Evolutionary conservation across 2,888 invertebrate species (phyloP), one percentile per base, ranked within the genome.

Genomic region (Nipponacmea schrenckii): DNA sequence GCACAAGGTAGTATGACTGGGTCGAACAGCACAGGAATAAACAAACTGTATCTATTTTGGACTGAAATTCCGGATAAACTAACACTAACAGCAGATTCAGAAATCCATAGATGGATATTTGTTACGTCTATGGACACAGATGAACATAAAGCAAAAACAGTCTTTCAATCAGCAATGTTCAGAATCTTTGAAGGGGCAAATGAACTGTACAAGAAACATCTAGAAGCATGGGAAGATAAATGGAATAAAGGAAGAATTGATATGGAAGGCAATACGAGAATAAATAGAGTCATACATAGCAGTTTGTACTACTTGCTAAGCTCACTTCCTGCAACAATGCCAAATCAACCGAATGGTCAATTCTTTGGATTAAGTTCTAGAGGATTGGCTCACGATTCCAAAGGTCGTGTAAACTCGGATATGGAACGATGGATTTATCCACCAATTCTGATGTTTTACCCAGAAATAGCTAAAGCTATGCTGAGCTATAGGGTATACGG

Each of bases 351-450:
- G 24, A 70, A 63, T 65, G 70, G 63, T 64, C 78, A 46, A 68
- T 80, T 75, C 69, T 78, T 69, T 68, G 80, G 80, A 14, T 72
- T 79, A 20, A 74, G 76, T 26, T 76, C 78, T 0, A 78, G 75
- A 7, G 74, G 75, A 17, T 72, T 79, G 71, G 74, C 78, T 45
- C 64, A 75, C 62, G 78, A 83, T 67, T 81, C 82, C 66, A 72
- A 68, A 44, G 83, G 83, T 5, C 82, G 82, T 69, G 77, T 83
- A 15, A 78, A 81, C 73, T 83, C 81, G 82, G 83, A 83, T 67
- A 79, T 72, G 50, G 83, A 83, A 69, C 44, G 78, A 46, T 83
- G 81, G 76, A 78, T 83, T 62, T 67, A 79, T 66, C 83, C 83
- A 2, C 78, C 81, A 0, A 64, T 84, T 27, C 62, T 83, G 10